Percentiles rank a stretch among this genome's conserved stretches.
Evolutionary conservation across 2,797 vertebrate genomes (phyloP).

Genomic region (Tragopan temminckii): DNA sequence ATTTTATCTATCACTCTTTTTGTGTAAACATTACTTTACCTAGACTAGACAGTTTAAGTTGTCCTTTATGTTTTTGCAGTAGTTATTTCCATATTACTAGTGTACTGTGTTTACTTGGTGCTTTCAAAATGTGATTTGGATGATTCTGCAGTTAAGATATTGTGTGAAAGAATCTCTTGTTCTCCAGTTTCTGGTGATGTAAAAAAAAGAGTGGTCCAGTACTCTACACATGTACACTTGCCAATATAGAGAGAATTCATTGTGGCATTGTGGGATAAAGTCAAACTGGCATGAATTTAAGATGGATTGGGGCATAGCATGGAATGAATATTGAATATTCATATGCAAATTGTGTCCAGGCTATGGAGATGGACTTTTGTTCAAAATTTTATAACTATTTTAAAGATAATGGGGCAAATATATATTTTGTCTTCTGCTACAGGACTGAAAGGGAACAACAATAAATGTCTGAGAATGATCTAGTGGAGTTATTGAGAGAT

Average conservation of each 20-base stretch:
- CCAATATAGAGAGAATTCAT: background rate
- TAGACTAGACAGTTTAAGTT: background rate
- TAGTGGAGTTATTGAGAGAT: background rate
- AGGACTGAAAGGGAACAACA: background rate
- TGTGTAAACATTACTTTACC: background rate
- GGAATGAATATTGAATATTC: background rate
- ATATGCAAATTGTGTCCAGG: conserved; percentile 4
- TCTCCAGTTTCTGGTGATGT: background rate
- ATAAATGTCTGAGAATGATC: background rate
- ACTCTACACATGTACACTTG: background rate
- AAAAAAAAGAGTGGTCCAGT: background rate
- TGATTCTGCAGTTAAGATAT: background rate
- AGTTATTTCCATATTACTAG: background rate
- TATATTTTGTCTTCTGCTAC: background rate
- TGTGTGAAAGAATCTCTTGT: background rate
- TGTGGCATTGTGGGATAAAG: background rate
- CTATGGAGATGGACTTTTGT: background rate
- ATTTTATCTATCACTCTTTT: background rate
- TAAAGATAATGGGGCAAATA: background rate
- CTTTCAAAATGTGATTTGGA: background rate
- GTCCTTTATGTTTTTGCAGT: background rate
- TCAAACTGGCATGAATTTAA: conserved; percentile 10
- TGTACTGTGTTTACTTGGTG: background rate
- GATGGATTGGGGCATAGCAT: background rate
- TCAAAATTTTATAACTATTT: conserved; percentile 35